Evolutionary conservation across 2,888 invertebrate species (phyloP).

Genomic region (Lycia hirtaria): DNA sequence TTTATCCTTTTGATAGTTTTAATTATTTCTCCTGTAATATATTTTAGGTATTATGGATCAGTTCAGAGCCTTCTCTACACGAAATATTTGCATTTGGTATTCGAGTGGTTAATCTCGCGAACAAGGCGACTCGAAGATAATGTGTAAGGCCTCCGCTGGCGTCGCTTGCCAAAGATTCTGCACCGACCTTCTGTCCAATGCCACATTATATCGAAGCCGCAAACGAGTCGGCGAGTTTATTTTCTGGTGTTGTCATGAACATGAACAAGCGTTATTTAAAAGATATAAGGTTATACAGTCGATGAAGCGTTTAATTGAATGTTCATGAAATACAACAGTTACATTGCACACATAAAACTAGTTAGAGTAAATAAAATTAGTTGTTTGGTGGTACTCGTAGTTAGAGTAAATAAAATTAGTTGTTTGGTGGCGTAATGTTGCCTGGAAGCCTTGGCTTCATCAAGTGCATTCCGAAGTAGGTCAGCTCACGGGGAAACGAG

Average conservation of each 20-base stretch:
- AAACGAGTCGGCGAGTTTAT: conserved; percentile 31
- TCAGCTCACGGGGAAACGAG: conserved; percentile 67
- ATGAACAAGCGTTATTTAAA: conserved; percentile 35
- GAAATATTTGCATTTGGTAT: not conserved
- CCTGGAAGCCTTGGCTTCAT: conserved; percentile 61
- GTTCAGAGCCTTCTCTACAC: not conserved
- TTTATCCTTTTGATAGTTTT: not conserved
- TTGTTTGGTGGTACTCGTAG: not conserved
- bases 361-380: not conserved
- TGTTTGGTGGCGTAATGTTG: conserved; percentile 37
- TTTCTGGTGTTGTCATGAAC: conserved; percentile 37
- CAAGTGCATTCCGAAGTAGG: conserved; percentile 78
- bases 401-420: not conserved
- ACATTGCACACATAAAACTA: not conserved
- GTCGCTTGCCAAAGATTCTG: conserved; percentile 87
- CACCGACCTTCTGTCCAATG: conserved; percentile 81
- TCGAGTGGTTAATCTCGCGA: conserved; percentile 39
- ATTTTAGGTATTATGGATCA: not conserved
- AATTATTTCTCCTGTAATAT: not conserved
- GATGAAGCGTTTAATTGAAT: not conserved
- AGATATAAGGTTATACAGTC: conserved; percentile 1
- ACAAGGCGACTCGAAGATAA: conserved; percentile 43
- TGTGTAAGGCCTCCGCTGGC: conserved; percentile 60
- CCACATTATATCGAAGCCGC: conserved; percentile 69
- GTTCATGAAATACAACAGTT: not conserved